These are phyloP conservation scores for Papilio aristodemus DNA, from an alignment of 1,140 invertebrate species.

Conservation along the genomic window DNA sequence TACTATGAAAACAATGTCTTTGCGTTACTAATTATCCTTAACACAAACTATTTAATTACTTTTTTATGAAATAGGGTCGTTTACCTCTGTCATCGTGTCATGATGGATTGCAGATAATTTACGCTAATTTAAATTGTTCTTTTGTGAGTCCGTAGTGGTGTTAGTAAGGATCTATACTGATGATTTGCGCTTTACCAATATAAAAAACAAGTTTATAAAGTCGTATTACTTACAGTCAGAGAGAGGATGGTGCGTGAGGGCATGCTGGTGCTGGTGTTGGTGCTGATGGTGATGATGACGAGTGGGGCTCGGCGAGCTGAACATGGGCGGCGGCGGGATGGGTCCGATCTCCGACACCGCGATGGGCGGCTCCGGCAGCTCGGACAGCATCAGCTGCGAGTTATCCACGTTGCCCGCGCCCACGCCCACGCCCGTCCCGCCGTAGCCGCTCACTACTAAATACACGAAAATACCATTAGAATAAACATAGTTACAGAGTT, in stretches of 20 bases:
- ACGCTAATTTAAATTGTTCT: no score
- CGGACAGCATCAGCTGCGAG: slow-evolving; percentile 86
- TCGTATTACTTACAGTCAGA: slow-evolving; percentile 76
- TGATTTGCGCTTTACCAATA: no score
- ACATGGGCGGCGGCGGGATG: slow-evolving; percentile 97
- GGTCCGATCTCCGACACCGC: slow-evolving; percentile 95
- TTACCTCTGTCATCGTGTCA: no score
- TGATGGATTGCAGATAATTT: no score
- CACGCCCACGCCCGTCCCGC: slow-evolving; percentile 53
- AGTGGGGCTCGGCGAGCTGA: slow-evolving; percentile 92
- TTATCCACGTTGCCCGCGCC: slow-evolving; percentile 70
- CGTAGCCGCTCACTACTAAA: slow-evolving; percentile 61
- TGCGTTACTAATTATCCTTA: no score
- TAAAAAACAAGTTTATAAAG: no score
- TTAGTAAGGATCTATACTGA: no score
- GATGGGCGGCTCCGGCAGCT: slow-evolving; percentile 94
- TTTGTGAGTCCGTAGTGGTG: no score
- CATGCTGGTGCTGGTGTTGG: slow-evolving; percentile 61
- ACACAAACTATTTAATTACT: no score
- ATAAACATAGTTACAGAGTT: no score
- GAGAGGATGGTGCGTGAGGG: slow-evolving; percentile 66
- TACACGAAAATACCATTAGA: not conserved
- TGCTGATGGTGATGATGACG: slow-evolving; percentile 77
- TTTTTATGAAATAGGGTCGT: no score
- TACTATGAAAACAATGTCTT: no score